Evolutionary conservation across 2,797 vertebrate species (phyloP), one percentile per base, ranked within the genome.

Genomic region (Euphonia xanthogaster): DNA sequence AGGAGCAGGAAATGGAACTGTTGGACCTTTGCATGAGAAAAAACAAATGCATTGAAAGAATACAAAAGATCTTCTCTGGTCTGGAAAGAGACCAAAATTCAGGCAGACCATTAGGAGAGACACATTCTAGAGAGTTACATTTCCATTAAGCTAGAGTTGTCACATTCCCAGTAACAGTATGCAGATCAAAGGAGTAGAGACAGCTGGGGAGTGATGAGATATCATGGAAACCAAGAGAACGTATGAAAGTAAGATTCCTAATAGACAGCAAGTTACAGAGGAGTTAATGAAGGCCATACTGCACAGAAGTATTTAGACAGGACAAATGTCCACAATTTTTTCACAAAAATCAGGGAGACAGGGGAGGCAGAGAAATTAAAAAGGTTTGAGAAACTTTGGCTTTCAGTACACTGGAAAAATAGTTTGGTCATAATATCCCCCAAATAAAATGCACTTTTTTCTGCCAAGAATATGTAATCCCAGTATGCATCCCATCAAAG

Each of bases 301-400:
- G 4, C 18, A 48, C 24, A 8, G 60, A 74, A 68, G 30, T 30
- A 18, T 83, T 83, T 67, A 72, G 6, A 48, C 6, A 83, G 39
- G 10, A 68, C 5, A 83, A 61, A 71, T 25, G 4, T 12, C 9
- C 3, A 55, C 4, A 37, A 17, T 53, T 50, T 47, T 90, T 93
- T 71, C 7, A 28, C 20, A 67, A 44, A 48, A 70, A 17, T 33
- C 14, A 23, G 13, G 12, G 13, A 28, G 9, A 27, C 1, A 3
- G 2, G 5, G 1, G 2, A 62, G 10, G 9, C 3, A n/a, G 6
- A 8, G 3, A n/a, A 83, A 68, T 62, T 5, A 17, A 44, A 79
- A 71, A 40, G 0, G 2, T 28, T 75, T 0, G 8, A 73, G 20
- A 7, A 76, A 40, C 9, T 44, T 68, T 16, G 8, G 13, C 13